These are phyloP conservation scores for Henricia sp. DNA, from an alignment of 53 echinoderm and acorn worm species.

Conservation along the genomic window DNA sequence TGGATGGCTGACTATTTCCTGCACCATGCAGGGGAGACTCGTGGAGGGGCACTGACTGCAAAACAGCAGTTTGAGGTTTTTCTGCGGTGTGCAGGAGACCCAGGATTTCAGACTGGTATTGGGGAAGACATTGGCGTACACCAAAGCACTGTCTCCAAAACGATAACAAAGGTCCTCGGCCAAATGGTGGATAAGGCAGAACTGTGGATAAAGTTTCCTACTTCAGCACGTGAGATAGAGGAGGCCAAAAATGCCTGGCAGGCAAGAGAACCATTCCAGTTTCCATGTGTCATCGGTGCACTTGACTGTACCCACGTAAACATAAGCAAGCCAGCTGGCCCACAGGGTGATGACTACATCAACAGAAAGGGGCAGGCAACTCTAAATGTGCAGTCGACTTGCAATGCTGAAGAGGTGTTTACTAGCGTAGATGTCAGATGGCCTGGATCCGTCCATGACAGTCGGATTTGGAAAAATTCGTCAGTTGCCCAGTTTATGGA, in stretches of 20 bases:
- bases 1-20: slow-evolving; percentile 15
- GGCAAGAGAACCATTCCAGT: neutral
- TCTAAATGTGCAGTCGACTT: neutral
- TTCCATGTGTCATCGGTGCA: slow-evolving; percentile 5
- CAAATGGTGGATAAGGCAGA: slow-evolving; percentile 5
- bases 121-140: slow-evolving; percentile 18
- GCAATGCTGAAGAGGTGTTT: neutral
- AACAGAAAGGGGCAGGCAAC: slow-evolving; percentile 3
- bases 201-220: slow-evolving; percentile 1
- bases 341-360: neutral
- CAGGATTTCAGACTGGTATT: slow-evolving; percentile 30
- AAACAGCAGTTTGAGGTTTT: slow-evolving; percentile 19
- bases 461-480: neutral
- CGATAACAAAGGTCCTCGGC: neutral
- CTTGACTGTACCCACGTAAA: slow-evolving; percentile 8
- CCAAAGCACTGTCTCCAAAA: slow-evolving; percentile 10
- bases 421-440: neutral
- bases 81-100: slow-evolving; percentile 20
- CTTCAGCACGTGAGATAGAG: slow-evolving; percentile 5
- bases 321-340: slow-evolving; percentile 1
- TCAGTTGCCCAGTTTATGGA: neutral
- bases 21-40: neutral
- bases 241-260: neutral
- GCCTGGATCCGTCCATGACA: neutral
- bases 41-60: slow-evolving; percentile 6